Evolutionary conservation across 2,113 vertebrate species (phyloP).

Genomic region (Crotophaga sulcirostris): DNA sequence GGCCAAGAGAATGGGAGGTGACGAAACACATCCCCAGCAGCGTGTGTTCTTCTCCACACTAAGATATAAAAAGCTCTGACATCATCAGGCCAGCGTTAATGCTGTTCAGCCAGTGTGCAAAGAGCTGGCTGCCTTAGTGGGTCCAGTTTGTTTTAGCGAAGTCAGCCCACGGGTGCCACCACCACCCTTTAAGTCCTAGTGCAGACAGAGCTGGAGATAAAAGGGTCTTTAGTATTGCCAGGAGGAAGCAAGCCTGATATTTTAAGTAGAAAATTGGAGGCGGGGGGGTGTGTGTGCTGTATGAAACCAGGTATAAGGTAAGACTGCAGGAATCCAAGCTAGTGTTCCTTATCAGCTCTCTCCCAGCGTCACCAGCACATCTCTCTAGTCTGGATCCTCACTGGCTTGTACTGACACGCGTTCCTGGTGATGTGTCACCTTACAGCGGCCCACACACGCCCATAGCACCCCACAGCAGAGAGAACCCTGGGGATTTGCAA

Average conservation of each 20-base stretch:
- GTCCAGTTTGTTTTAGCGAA: neutral
- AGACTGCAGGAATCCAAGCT: neutral
- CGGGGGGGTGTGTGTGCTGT: accelerated
- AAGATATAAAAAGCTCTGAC: neutral
- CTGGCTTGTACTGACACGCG: accelerated
- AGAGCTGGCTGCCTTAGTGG: neutral
- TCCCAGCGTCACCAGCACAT: neutral
- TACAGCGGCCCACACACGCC: neutral
- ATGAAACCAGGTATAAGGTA: neutral
- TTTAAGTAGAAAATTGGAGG: neutral
- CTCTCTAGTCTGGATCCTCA: neutral
- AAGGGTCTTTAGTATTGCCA: neutral
- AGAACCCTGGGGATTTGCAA: neutral
- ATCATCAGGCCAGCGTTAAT: neutral
- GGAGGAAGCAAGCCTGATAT: neutral
- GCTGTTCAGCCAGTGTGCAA: accelerated
- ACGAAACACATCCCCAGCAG: neutral
- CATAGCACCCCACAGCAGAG: neutral
- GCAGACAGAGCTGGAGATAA: neutral
- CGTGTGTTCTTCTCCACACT: neutral
- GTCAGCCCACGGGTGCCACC: neutral
- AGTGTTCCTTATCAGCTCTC: neutral
- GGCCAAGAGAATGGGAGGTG: neutral
- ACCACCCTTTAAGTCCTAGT: neutral
- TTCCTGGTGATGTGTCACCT: accelerated